These are phyloP conservation scores for Halictus rubicundus DNA, from an alignment of 1,140 invertebrate genomes.

Conservation along the genomic window DNA sequence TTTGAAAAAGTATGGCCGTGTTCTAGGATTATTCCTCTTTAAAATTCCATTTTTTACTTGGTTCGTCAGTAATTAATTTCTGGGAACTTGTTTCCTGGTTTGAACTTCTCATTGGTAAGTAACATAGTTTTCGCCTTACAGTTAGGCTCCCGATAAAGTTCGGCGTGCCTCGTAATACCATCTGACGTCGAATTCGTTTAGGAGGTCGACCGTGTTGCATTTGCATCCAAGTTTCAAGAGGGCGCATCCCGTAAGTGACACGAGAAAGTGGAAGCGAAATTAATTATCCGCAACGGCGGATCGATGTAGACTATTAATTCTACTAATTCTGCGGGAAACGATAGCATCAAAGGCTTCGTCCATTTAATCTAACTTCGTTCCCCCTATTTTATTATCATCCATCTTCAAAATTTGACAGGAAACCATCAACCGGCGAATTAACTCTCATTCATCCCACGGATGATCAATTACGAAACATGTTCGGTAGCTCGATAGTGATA, in stretches of 20 bases:
- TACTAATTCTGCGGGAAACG: neutral
- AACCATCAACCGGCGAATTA: too few relatives aligned
- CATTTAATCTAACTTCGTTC: neutral
- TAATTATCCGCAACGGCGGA: conserved; percentile 22
- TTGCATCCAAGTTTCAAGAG: conserved; percentile 15
- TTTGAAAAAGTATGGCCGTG: too few relatives aligned
- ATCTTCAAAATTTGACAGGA: neutral
- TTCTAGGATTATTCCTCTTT: too few relatives aligned
- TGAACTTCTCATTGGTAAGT: conserved; percentile 26
- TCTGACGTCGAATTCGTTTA: conserved; percentile 43
- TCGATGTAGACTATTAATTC: conserved; percentile 6
- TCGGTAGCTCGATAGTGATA: too few relatives aligned
- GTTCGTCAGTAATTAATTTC: conserved; percentile 17
- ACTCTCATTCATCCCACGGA: too few relatives aligned
- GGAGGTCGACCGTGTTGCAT: conserved; percentile 17
- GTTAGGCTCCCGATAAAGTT: conserved; percentile 21
- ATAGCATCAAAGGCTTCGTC: neutral
- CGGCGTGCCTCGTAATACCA: conserved; percentile 24
- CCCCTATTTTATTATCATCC: neutral
- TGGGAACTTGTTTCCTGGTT: neutral
- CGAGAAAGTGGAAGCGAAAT: conserved; percentile 10
- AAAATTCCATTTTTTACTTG: too few relatives aligned
- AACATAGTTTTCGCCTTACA: conserved; percentile 34
- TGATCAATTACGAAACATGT: too few relatives aligned
- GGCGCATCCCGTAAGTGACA: neutral